Evolutionary conservation across 2,888 invertebrate genomes (phyloP).

Genomic region (Caenorhabditis virilis): DNA sequence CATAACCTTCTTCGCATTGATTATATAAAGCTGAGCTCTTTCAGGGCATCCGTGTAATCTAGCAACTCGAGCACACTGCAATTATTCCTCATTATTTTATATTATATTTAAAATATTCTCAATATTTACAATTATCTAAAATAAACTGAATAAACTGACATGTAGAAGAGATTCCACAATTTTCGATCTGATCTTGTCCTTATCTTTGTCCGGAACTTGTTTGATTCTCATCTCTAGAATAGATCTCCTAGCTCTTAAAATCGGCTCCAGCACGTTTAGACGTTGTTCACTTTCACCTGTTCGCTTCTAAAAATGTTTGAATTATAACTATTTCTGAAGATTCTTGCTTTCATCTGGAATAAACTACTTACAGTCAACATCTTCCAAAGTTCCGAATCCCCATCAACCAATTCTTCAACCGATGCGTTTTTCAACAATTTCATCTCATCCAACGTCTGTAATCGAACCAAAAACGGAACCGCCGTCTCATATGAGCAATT

Average conservation of each 20-base stretch:
- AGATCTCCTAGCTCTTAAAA: slow-evolving; percentile 57
- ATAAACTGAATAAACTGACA: too few species aligned
- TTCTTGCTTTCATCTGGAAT: background rate
- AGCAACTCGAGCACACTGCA: slow-evolving; percentile 20
- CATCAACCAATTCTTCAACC: slow-evolving; percentile 6
- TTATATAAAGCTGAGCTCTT: slow-evolving; percentile 14
- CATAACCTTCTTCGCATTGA: slow-evolving; percentile 25
- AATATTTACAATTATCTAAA: too few species aligned
- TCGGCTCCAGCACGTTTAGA: slow-evolving; percentile 51
- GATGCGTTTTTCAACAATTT: slow-evolving; percentile 5
- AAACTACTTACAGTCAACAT: background rate
- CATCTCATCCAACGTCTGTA: slow-evolving; percentile 22
- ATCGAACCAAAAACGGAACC: slow-evolving; percentile 14
- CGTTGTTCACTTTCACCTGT: slow-evolving; percentile 20
- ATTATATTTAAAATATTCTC: too few species aligned
- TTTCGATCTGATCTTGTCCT: slow-evolving; percentile 10
- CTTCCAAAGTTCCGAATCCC: slow-evolving; percentile 22
- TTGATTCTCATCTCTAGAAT: slow-evolving; percentile 11
- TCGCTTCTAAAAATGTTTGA: slow-evolving; percentile 10
- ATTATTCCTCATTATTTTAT: too few species aligned
- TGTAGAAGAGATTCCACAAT: slow-evolving; percentile 29
- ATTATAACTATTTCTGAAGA: too few species aligned
- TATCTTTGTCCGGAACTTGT: slow-evolving; percentile 10
- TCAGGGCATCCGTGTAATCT: slow-evolving; percentile 26
- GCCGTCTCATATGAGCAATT: slow-evolving; percentile 27